Evolutionary conservation across 2,888 invertebrate genomes (phyloP).

Genomic region (Tyria jacobaeae): DNA sequence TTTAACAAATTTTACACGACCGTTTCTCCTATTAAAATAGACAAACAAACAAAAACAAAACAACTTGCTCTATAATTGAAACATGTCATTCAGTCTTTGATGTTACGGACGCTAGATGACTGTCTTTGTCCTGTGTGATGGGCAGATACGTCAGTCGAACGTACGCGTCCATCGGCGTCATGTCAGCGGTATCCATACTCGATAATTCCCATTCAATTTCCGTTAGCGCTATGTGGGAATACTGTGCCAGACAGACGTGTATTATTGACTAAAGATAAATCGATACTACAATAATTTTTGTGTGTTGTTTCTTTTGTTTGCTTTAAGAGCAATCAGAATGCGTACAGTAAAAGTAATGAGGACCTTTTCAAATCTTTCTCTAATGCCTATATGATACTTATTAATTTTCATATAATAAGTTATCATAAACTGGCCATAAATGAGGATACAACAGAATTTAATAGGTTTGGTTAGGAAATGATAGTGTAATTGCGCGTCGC

Average conservation of each 20-base stretch:
- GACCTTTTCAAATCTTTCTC: no score
- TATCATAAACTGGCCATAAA: no score
- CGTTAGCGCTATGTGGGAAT: constrained; percentile 60
- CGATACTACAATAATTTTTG: constrained; percentile 38
- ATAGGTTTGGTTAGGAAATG: no score
- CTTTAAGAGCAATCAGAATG: background rate
- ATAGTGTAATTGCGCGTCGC: no score
- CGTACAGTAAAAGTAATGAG: background rate
- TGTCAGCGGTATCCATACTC: constrained; percentile 61
- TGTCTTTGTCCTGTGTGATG: constrained; percentile 68
- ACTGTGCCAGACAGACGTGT: constrained; percentile 56
- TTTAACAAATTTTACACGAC: background rate
- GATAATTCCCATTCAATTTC: constrained; percentile 79
- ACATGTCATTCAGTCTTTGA: constrained; percentile 65
- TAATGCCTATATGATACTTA: no score
- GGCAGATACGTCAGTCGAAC: constrained; percentile 66
- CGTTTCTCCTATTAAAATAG: background rate
- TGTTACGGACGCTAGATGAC: constrained; percentile 64
- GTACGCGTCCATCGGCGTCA: constrained; percentile 60
- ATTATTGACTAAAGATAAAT: constrained; percentile 60
- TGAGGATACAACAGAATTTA: no score
- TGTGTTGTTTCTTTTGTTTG: constrained; percentile 15
- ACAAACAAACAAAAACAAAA: background rate
- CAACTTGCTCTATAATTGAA: constrained; percentile 30
- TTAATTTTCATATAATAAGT: no score